phyloP scores from a whole-genome alignment of 2,113 vertebrate genomes.

The Typhlomys cinereus region DNA sequence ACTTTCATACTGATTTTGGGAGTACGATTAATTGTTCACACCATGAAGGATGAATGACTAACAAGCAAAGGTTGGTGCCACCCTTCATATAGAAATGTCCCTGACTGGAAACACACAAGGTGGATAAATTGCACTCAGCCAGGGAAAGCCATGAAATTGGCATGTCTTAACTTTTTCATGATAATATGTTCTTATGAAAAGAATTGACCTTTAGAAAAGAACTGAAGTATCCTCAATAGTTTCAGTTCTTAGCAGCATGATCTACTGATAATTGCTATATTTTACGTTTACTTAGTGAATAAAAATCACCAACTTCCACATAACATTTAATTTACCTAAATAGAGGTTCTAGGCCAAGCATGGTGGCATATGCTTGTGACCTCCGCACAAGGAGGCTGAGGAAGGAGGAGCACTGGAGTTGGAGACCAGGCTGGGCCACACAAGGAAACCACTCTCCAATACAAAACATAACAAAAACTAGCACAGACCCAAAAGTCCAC shows the following conservation, averaged over 20 bases:
- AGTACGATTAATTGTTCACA: background rate
- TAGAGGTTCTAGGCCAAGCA: background rate
- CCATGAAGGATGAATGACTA: background rate
- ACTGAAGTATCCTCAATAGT: background rate
- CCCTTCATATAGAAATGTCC: background rate
- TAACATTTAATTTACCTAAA: conserved; percentile 19
- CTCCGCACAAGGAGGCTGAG: background rate
- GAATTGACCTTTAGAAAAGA: conserved; percentile 24
- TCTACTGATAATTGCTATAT: background rate
- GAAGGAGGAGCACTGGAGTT: background rate
- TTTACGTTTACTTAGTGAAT: background rate
- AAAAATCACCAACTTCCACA: conserved; percentile 41
- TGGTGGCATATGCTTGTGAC: background rate
- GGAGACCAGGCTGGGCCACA: background rate
- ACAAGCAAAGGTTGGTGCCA: background rate
- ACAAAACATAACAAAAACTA: background rate
- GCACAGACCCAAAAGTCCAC: background rate
- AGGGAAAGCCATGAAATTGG: background rate
- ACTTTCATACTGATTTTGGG: background rate
- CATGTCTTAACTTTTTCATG: background rate
- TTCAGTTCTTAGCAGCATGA: background rate
- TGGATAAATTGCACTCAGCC: background rate
- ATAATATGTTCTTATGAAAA: background rate
- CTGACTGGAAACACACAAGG: background rate
- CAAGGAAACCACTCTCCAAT: background rate